Conservation (phyloP, 2,113 vertebrate species). For the Dicerorhinus sumatrensis region DNA sequence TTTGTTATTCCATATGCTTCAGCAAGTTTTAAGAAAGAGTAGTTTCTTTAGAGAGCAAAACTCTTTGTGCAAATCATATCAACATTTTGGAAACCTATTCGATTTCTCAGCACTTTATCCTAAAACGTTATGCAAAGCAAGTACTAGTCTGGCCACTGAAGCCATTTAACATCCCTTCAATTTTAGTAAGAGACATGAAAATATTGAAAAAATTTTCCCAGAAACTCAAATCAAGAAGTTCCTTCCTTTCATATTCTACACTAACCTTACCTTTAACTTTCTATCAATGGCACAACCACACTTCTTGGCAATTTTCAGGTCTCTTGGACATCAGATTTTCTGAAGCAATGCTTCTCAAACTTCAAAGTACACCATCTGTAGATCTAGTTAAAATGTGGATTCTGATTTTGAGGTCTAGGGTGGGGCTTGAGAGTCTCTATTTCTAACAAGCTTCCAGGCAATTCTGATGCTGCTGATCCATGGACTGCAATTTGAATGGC, state of each 20-base stretch:
- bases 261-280: constrained; percentile 21
- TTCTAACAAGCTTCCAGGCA: constrained; percentile 2
- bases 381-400: neutral
- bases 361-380: neutral
- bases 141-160: neutral
- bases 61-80: neutral
- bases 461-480: neutral
- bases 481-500: neutral
- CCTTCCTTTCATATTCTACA: neutral
- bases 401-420: neutral
- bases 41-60: neutral
- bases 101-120: neutral
- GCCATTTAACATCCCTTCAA: neutral
- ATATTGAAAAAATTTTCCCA: neutral
- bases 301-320: neutral
- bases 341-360: neutral
- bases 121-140: neutral
- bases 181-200: neutral
- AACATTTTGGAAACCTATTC: neutral
- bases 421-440: neutral
- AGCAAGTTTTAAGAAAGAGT: constrained; percentile 1
- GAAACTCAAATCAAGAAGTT: neutral
- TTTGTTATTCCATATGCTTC: constrained; percentile 35
- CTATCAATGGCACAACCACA: neutral
- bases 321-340: neutral